Percentiles rank a stretch among this genome's conserved stretches.
Conservation (phyloP, 2,113 vertebrate genomes). For the Halcyon malimbica region DNA sequence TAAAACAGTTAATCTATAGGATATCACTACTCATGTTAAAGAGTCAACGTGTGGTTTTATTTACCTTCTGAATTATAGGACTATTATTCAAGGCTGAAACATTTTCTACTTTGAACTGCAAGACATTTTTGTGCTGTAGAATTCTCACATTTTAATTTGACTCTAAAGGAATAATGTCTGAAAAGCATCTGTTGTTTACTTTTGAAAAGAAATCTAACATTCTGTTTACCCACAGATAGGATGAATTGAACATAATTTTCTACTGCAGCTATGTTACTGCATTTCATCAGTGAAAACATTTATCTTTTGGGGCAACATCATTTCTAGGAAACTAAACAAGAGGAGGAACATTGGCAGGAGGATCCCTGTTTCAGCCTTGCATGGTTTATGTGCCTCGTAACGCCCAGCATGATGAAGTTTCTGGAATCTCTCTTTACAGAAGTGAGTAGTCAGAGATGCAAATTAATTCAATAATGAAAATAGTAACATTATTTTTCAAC, state of each 20-base stretch:
- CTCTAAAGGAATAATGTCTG: slow-evolving; percentile 15
- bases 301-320: not conserved
- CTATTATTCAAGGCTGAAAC: not conserved
- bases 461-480: not conserved
- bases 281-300: slow-evolving; percentile 10
- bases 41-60: not conserved
- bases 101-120: not conserved
- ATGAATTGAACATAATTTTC: not conserved
- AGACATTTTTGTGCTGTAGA: not conserved
- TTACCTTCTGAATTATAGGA: not conserved
- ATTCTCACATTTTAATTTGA: slow-evolving; percentile 34
- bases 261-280: not conserved
- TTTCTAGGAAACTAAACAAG: not conserved
- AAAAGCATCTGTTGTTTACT: slow-evolving; percentile 47
- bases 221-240: not conserved
- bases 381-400: not conserved
- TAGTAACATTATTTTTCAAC: not conserved
- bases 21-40: not conserved
- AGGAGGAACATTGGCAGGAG: not conserved
- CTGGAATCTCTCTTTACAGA: not conserved
- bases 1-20: not conserved
- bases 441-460: not conserved
- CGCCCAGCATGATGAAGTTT: not conserved
- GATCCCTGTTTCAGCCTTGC: not conserved
- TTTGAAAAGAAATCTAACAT: slow-evolving; percentile 8